These are phyloP conservation scores for Boloria euphrosyne DNA, from an alignment of 2,888 invertebrate genomes.

Conservation along the genomic window DNA sequence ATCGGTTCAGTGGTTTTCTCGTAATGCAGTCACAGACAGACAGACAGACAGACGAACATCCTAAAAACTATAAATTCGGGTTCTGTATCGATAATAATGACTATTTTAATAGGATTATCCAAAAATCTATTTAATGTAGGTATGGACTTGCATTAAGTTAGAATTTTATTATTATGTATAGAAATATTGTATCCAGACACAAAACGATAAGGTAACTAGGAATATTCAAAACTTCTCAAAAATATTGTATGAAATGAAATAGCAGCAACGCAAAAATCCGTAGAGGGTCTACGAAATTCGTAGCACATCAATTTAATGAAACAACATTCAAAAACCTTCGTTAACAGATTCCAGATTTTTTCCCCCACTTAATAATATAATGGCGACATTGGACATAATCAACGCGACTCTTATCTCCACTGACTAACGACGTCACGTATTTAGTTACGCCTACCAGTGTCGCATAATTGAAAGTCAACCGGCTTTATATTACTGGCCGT, in stretches of 20 bases:
- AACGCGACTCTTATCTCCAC: conserved; percentile 29
- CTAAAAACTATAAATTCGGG: no score
- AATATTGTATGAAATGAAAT: background rate
- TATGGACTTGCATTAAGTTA: no score
- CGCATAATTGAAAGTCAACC: conserved; percentile 19
- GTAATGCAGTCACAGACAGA: no score
- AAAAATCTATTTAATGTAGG: no score
- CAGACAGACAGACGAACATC: no score
- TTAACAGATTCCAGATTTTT: conserved; percentile 16
- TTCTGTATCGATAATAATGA: no score
- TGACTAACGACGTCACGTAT: conserved; percentile 67
- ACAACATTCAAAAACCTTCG: conserved; percentile 15
- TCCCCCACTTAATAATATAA: conserved; percentile 33
- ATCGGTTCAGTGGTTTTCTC: no score
- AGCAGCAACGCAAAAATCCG: background rate
- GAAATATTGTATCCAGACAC: no score
- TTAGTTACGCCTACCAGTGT: conserved; percentile 61
- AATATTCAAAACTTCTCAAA: no score
- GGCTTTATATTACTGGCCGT: conserved; percentile 14
- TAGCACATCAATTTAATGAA: conserved; percentile 13
- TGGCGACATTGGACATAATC: conserved; percentile 29
- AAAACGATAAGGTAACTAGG: no score
- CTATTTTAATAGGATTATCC: no score
- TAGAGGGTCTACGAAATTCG: conserved; percentile 13
- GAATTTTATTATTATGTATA: no score